Evolutionary conservation across 2,113 vertebrate genomes (phyloP).

Genomic region (Mus pahari): DNA sequence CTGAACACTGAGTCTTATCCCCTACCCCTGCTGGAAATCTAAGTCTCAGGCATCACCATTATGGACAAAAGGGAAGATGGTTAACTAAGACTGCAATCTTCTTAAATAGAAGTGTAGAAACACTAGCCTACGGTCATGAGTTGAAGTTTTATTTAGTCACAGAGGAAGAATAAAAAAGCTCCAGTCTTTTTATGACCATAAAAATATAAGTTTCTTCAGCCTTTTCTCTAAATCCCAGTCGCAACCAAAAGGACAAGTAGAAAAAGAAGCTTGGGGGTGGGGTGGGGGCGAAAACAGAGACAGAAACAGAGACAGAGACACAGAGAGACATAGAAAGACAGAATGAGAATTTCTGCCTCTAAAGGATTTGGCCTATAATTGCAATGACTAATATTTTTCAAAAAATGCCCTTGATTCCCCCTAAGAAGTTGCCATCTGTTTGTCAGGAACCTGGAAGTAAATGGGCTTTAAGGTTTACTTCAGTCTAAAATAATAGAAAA

Average conservation of each 20-base stretch:
- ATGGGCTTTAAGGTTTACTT: not conserved
- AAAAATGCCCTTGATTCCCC: not conserved
- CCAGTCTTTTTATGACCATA: not conserved
- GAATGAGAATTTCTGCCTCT: not conserved
- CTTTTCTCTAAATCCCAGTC: not conserved
- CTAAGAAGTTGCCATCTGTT: not conserved
- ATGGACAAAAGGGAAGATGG: not conserved
- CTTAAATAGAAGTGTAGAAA: not conserved
- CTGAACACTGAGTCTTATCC: not conserved
- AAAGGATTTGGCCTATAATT: slow-evolving; percentile 8
- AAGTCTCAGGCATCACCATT: not conserved
- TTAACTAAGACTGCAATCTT: not conserved
- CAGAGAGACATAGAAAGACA: not conserved
- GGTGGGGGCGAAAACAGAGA: no score
- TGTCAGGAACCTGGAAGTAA: not conserved
- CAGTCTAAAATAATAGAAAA: slow-evolving; percentile 25
- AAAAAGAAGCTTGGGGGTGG: not conserved
- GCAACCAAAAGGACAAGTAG: not conserved
- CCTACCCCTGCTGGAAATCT: not conserved
- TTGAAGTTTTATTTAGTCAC: not conserved
- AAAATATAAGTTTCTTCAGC: not conserved
- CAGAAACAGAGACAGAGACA: no score
- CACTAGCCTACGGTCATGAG: not conserved
- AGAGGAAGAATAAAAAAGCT: not conserved
- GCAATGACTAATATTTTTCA: not conserved